Conservation (phyloP, 2,113 vertebrate species). For the Hiodon alosoides region DNA sequence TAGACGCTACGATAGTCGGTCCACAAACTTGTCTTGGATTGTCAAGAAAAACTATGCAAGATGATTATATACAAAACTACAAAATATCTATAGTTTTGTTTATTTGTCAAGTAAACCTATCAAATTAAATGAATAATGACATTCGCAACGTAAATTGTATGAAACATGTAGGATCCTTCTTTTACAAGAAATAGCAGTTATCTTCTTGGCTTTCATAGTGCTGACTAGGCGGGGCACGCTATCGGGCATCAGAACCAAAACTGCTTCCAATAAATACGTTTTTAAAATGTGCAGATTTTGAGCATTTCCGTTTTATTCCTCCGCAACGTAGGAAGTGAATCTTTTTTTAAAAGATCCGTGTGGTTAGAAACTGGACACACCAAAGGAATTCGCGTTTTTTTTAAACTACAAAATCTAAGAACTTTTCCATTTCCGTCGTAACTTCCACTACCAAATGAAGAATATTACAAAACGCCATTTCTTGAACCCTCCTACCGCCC, state of each 20-base stretch:
- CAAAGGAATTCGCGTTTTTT: background rate
- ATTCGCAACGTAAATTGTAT: background rate
- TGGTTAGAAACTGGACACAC: background rate
- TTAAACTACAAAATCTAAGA: slow-evolving; percentile 19
- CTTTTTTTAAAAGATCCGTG: background rate
- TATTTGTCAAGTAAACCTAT: background rate
- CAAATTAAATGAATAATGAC: background rate
- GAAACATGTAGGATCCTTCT: background rate
- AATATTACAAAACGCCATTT: slow-evolving; percentile 20
- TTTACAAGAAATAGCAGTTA: background rate
- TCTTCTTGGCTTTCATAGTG: background rate
- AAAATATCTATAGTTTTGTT: no score
- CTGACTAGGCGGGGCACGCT: slow-evolving; percentile 25
- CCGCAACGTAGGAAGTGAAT: no score
- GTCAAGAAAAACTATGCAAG: no score
- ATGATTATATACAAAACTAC: no score
- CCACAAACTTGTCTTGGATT: background rate
- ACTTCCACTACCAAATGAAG: slow-evolving; percentile 20
- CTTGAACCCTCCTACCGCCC: background rate
- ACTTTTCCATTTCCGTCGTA: slow-evolving; percentile 29
- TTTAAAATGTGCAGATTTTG: no score
- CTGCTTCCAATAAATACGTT: background rate
- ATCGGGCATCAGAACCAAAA: slow-evolving; percentile 17
- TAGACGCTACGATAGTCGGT: background rate
- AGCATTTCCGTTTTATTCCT: no score